These are phyloP conservation scores for Pilophorus perplexus DNA, from an alignment of 2,888 invertebrate species.

Conservation along the genomic window DNA sequence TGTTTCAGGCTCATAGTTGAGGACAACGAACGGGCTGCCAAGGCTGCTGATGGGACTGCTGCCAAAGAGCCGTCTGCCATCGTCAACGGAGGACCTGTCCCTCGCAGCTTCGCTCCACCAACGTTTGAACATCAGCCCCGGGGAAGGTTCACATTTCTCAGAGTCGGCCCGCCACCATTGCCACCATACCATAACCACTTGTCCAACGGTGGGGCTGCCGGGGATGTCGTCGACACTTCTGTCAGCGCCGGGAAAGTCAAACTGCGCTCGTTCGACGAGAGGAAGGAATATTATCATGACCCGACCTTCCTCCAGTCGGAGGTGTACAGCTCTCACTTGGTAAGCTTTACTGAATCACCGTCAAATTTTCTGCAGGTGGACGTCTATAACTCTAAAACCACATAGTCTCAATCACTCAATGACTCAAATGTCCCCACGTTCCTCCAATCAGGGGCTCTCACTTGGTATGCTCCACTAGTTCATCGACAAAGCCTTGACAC, in stretches of 20 bases:
- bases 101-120: too few relatives aligned
- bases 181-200: not conserved
- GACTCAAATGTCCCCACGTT: too few relatives aligned
- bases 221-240: slow-evolving; percentile 3
- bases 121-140: too few relatives aligned
- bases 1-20: slow-evolving; percentile 29
- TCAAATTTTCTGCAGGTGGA: too few relatives aligned
- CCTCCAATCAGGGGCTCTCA: too few relatives aligned
- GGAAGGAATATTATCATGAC: slow-evolving; percentile 10
- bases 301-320: slow-evolving; percentile 23
- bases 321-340: slow-evolving; percentile 5
- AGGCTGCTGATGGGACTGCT: slow-evolving; percentile 15
- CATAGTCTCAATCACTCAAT: too few relatives aligned
- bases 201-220: not conserved
- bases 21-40: slow-evolving; percentile 20
- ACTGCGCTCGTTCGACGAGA: slow-evolving; percentile 14
- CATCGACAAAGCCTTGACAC: too few relatives aligned
- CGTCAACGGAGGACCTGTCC: not conserved
- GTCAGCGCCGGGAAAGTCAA: slow-evolving; percentile 6
- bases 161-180: not conserved
- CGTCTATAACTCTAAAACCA: too few relatives aligned
- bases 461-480: too few relatives aligned
- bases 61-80: not conserved
- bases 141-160: not conserved
- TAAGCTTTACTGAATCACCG: too few relatives aligned